Evolutionary conservation across 2,797 vertebrate species (phyloP).

Genomic region (Poecilia gillii): DNA sequence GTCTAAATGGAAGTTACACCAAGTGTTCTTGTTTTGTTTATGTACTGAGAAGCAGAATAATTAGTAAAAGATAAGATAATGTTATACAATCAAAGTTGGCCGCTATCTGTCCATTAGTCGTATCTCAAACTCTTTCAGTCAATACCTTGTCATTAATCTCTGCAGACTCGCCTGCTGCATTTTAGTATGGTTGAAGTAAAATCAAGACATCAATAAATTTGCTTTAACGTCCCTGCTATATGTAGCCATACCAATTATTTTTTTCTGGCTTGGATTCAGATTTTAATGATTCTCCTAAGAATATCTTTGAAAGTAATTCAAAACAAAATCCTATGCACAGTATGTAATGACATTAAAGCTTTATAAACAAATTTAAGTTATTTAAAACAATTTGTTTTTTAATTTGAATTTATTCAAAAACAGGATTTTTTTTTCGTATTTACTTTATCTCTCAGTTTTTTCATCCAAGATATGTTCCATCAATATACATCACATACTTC

Average conservation of each 20-base stretch:
- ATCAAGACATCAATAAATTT: not conserved
- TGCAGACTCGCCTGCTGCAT: not conserved
- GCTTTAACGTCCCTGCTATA: not conserved
- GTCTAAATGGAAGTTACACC: not conserved
- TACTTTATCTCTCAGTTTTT: not conserved
- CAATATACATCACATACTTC: not conserved
- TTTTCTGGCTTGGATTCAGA: not conserved
- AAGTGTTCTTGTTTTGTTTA: not conserved
- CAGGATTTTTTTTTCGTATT: not conserved
- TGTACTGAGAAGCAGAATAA: constrained; percentile 1
- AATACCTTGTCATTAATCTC: constrained; percentile 25
- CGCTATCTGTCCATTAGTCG: not conserved
- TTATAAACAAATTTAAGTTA: not conserved
- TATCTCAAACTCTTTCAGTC: not conserved
- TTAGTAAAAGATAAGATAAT: constrained; percentile 14
- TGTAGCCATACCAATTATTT: not conserved
- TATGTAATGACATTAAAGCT: not conserved
- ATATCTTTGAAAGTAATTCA: not conserved
- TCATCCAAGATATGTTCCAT: not conserved
- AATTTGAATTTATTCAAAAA: not conserved
- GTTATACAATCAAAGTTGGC: not conserved
- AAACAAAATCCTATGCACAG: not conserved
- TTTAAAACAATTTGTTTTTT: not conserved
- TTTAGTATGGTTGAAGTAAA: not conserved
- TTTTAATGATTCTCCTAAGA: not conserved